A percentile compares a stretch with the other conserved stretches of the same genome.
phyloP scores from a whole-genome alignment of 2,888 invertebrate genomes.

The Teleogryllus oceanicus region DNA sequence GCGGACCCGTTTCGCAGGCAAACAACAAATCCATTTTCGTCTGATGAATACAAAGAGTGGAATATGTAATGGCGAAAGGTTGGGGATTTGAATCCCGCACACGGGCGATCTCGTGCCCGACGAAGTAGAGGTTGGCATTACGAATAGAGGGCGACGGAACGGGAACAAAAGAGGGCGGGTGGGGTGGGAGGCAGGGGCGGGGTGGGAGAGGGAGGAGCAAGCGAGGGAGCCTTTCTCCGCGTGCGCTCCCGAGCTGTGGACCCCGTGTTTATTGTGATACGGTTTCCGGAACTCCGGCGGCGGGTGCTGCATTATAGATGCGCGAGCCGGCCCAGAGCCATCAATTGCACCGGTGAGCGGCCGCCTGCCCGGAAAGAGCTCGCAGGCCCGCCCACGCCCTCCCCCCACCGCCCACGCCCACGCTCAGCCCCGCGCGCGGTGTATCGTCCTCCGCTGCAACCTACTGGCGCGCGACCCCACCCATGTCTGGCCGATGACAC shows the following conservation, averaged over 20 bases:
- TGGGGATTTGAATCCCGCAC: conserved; percentile 18
- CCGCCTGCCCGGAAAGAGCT: background rate
- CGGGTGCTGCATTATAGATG: background rate
- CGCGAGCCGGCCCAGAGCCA: background rate
- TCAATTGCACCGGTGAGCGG: background rate
- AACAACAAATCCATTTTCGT: conserved; percentile 18
- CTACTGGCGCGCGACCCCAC: no score
- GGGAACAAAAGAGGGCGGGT: background rate
- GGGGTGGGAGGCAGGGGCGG: background rate
- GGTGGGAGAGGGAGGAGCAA: background rate
- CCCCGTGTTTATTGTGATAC: conserved; percentile 10
- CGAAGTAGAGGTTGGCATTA: background rate
- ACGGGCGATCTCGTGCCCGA: background rate
- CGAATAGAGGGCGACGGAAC: background rate
- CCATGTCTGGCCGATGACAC: no score
- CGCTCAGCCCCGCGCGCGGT: background rate
- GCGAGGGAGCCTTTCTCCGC: background rate
- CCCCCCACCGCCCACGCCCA: background rate
- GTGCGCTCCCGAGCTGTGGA: background rate
- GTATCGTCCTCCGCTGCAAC: background rate
- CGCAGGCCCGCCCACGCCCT: background rate
- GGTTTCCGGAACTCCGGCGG: background rate
- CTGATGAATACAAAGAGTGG: conserved; percentile 18
- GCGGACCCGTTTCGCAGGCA: background rate
- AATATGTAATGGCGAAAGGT: conserved; percentile 10